phyloP scores from a whole-genome alignment of 2,797 vertebrate species.

The Galagoides demidoff region DNA sequence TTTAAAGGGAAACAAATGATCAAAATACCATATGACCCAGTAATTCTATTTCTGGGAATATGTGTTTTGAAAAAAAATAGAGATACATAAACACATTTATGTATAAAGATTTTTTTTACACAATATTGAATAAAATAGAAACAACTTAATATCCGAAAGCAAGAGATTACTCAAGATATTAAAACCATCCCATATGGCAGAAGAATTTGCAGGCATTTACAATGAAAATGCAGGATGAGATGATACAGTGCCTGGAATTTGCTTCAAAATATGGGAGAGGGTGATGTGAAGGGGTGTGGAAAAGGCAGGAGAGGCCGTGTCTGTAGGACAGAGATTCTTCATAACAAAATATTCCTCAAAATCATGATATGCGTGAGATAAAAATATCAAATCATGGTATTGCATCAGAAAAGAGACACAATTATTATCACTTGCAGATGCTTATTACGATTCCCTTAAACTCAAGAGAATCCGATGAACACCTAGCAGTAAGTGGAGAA shows the following conservation, averaged over 20 bases:
- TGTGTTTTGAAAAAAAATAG: slow-evolving; percentile 50
- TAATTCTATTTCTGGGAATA: slow-evolving; percentile 54
- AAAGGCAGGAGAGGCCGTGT: background rate
- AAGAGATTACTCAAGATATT: slow-evolving; percentile 2
- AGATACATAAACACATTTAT: slow-evolving; percentile 7
- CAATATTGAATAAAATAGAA: slow-evolving; percentile 55
- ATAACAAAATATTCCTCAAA: background rate
- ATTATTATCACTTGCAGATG: background rate
- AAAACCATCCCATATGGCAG: slow-evolving; percentile 24
- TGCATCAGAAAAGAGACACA: slow-evolving; percentile 31
- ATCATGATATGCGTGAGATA: background rate
- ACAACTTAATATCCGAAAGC: slow-evolving; percentile 18
- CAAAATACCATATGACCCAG: slow-evolving; percentile 67
- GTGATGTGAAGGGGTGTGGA: accelerated
- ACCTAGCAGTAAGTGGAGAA: background rate
- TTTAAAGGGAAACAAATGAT: slow-evolving; percentile 67
- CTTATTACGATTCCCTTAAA: background rate
- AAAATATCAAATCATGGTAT: background rate
- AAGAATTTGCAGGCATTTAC: background rate
- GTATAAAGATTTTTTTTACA: background rate
- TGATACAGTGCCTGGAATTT: background rate
- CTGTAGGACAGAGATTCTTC: background rate
- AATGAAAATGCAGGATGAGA: background rate
- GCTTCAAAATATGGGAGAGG: background rate
- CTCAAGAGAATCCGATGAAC: slow-evolving; percentile 28